Percentiles rank a stretch among this genome's conserved stretches.
phyloP scores from a whole-genome alignment of 2,113 vertebrate species.

The Mobula hypostoma region DNA sequence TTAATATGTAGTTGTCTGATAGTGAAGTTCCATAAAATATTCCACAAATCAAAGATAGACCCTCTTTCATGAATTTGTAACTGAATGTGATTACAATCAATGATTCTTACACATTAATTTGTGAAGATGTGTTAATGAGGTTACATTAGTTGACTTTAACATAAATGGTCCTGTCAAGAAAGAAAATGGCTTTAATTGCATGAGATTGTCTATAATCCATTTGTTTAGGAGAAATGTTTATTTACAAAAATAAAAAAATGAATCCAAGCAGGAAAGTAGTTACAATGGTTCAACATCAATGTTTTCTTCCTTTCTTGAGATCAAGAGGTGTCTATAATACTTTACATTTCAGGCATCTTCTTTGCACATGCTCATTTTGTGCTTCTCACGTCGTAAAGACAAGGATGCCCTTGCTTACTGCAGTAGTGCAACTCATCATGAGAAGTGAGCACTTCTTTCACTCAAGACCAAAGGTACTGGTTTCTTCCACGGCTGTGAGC shows the following conservation, averaged over 20 bases:
- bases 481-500: constrained; percentile 93
- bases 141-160: constrained; percentile 37
- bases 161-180: constrained; percentile 34
- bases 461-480: constrained; percentile 95
- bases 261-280: constrained; percentile 35
- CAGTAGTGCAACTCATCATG: not conserved
- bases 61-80: constrained; percentile 4
- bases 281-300: constrained; percentile 36
- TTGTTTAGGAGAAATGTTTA: constrained; percentile 31
- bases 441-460: constrained; percentile 53
- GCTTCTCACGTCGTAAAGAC: constrained; percentile 51
- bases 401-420: constrained; percentile 36
- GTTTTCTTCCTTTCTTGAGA: constrained; percentile 6
- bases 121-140: constrained; percentile 36
- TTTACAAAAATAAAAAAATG: constrained; percentile 36
- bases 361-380: constrained; percentile 51
- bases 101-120: constrained; percentile 34
- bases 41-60: constrained; percentile 54
- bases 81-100: constrained; percentile 29
- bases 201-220: constrained; percentile 37
- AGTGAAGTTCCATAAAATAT: constrained; percentile 53
- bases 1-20: constrained; percentile 56
- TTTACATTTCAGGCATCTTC: constrained; percentile 47
- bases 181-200: constrained; percentile 37
- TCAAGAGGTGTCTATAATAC: constrained; percentile 44